Percentiles rank a stretch among this genome's conserved stretches.
Conservation (phyloP, 2,113 vertebrate species). For the Ictalurus furcatus region DNA sequence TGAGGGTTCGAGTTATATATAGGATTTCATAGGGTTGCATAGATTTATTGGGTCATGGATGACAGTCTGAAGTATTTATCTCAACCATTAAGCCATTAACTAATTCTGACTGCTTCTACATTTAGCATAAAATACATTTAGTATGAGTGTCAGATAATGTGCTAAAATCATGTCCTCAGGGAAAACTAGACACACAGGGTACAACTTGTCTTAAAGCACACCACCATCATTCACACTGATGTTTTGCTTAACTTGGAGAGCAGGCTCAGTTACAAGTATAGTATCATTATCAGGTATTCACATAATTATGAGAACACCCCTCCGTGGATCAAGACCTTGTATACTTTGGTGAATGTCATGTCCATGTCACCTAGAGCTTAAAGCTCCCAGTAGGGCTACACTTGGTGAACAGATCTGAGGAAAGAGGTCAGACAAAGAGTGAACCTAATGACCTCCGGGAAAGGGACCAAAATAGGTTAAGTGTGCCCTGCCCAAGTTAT, state of each 20-base stretch:
- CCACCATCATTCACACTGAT: neutral
- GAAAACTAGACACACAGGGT: neutral
- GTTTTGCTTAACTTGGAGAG: neutral
- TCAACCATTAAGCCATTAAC: neutral
- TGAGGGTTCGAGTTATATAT: neutral
- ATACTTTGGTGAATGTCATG: neutral
- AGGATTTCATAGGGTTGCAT: neutral
- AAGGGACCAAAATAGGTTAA: neutral
- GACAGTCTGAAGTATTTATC: neutral
- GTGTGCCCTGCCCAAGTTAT: neutral
- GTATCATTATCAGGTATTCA: slow-evolving; percentile 1
- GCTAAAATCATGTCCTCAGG: neutral
- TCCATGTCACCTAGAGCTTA: neutral
- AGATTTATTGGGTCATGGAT: neutral
- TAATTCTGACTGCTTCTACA: neutral
- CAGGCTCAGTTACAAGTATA: neutral
- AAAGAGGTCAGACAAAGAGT: neutral
- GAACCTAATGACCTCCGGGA: neutral
- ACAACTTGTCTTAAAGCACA: neutral
- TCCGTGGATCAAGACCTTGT: neutral
- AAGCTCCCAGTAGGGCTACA: neutral
- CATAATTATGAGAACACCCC: neutral
- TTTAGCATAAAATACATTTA: neutral
- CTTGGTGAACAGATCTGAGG: neutral
- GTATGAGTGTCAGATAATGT: neutral